phyloP scores from a whole-genome alignment of 2,888 invertebrate genomes.

The Monopis laevigella region DNA sequence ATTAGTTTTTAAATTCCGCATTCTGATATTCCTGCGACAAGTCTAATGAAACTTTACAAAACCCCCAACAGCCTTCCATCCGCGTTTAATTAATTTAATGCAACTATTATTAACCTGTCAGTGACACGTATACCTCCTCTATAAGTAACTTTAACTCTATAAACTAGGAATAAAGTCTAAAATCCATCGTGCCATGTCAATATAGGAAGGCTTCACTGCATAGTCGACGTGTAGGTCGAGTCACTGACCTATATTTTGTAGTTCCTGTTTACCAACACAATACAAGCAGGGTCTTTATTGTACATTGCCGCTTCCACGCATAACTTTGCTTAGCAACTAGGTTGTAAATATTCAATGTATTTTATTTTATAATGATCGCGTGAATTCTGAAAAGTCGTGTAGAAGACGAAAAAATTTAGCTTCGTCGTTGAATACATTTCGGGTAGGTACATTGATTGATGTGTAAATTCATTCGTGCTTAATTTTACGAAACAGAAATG shows the following conservation, averaged over 20 bases:
- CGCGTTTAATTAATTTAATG: constrained; percentile 37
- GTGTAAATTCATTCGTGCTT: not conserved
- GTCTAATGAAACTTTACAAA: too few species aligned
- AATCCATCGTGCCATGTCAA: not conserved
- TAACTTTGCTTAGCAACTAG: not conserved
- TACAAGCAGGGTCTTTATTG: not conserved
- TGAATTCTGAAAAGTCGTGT: constrained; percentile 3
- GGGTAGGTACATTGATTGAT: constrained; percentile 3
- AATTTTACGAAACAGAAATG: not conserved
- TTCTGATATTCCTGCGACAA: too few species aligned
- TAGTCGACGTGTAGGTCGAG: constrained; percentile 16
- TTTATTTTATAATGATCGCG: constrained; percentile 3
- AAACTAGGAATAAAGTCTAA: not conserved
- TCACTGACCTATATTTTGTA: constrained; percentile 30
- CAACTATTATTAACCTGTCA: constrained; percentile 19
- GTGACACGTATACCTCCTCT: too few species aligned
- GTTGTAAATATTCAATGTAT: constrained; percentile 1
- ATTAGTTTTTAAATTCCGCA: too few species aligned
- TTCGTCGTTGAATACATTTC: constrained; percentile 1
- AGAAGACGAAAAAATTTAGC: not conserved
- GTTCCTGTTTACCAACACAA: constrained; percentile 7
- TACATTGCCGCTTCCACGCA: not conserved
- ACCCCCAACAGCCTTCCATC: too few species aligned
- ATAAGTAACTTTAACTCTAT: not conserved
- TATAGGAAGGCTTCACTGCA: too few species aligned